Conservation (phyloP, 2,888 invertebrate species). For the Nomada ferruginata region DNA sequence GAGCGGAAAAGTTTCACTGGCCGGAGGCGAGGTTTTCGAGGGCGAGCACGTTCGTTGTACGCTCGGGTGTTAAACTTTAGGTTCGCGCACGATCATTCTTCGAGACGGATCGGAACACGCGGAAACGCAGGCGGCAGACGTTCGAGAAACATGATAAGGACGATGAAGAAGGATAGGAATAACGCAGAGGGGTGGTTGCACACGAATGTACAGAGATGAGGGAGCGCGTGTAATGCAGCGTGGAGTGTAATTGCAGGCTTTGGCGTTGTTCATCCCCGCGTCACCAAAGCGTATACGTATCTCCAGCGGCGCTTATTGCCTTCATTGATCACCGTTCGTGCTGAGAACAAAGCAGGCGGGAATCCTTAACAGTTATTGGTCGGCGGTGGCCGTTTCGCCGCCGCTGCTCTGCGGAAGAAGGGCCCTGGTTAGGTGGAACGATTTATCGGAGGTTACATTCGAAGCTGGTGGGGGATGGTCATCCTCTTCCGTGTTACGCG, state of each 20-base stretch:
- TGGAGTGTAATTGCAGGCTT: slow-evolving; percentile 74
- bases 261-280: slow-evolving; percentile 58
- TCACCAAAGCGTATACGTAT: slow-evolving; percentile 69
- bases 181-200: too few species aligned
- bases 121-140: not conserved
- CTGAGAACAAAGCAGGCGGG: slow-evolving; percentile 80
- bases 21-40: slow-evolving; percentile 19
- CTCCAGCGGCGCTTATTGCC: slow-evolving; percentile 75
- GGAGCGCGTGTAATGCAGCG: slow-evolving; percentile 62
- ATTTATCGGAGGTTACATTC: slow-evolving; percentile 70
- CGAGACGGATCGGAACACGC: slow-evolving; percentile 10
- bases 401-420: slow-evolving; percentile 12
- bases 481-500: slow-evolving; percentile 39
- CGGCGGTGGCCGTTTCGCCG: slow-evolving; percentile 42
- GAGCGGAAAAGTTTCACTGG: slow-evolving; percentile 62
- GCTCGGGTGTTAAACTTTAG: not conserved
- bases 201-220: not conserved
- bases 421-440: slow-evolving; percentile 46
- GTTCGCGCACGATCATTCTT: slow-evolving; percentile 8
- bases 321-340: slow-evolving; percentile 74
- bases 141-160: too few species aligned
- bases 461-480: slow-evolving; percentile 40
- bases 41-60: slow-evolving; percentile 11
- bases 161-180: not conserved
- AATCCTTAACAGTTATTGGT: slow-evolving; percentile 81